A percentile compares a stretch with the other conserved stretches of the same genome.
Conservation (phyloP, 2,888 invertebrate genomes). For the Hemaris fuciformis region DNA sequence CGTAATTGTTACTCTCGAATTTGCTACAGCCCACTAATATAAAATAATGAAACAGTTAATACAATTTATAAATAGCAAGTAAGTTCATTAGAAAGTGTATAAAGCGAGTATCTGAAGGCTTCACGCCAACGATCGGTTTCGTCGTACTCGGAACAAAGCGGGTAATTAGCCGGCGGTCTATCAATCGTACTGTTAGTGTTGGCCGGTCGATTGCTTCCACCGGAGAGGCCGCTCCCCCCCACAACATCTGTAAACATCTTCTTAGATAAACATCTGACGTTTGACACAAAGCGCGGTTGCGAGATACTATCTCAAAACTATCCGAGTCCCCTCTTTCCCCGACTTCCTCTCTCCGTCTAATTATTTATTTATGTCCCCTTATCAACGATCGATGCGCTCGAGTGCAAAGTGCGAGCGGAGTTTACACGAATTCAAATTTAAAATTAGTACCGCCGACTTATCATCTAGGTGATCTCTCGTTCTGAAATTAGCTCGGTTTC, state of each 20-base stretch:
- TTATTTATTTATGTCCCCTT: slow-evolving; percentile 78
- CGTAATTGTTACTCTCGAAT: background rate
- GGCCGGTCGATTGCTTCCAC: slow-evolving; percentile 66
- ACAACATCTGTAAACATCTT: slow-evolving; percentile 80
- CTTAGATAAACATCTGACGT: slow-evolving; percentile 77
- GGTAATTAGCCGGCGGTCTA: slow-evolving; percentile 69
- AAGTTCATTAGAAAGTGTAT: background rate
- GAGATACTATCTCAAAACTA: slow-evolving; percentile 76
- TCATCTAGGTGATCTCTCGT: slow-evolving; percentile 68
- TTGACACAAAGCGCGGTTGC: slow-evolving; percentile 81
- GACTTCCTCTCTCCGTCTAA: slow-evolving; percentile 73
- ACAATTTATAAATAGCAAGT: background rate
- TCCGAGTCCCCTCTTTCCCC: slow-evolving; percentile 52
- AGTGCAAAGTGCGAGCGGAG: slow-evolving; percentile 63
- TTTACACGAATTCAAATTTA: slow-evolving; percentile 74
- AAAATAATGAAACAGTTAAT: background rate
- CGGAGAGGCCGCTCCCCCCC: slow-evolving; percentile 70
- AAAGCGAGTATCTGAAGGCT: background rate
- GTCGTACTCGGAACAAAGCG: slow-evolving; percentile 41
- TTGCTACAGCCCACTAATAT: too few relatives aligned
- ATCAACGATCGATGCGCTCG: slow-evolving; percentile 78
- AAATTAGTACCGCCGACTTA: slow-evolving; percentile 58
- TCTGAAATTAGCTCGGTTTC: slow-evolving; percentile 13
- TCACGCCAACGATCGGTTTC: background rate
- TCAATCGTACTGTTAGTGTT: slow-evolving; percentile 59